Evolutionary conservation across 2,888 invertebrate species (phyloP), one percentile per base, ranked within the genome.

Genomic region (Tanaodytes sp.): DNA sequence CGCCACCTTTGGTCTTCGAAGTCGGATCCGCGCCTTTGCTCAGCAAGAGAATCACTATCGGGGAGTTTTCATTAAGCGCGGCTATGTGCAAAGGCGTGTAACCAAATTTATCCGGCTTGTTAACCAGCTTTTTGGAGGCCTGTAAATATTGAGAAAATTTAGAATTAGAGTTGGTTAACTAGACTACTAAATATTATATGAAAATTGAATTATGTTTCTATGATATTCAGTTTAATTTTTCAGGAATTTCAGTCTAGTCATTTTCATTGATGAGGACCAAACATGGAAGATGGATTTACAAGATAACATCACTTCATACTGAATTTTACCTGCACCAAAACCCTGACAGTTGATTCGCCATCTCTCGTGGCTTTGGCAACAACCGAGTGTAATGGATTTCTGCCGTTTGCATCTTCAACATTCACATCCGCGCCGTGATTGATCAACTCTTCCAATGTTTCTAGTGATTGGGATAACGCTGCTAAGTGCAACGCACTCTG

Each of bases 401-500:
- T 87, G 0, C 93, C 93, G 75, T 93, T 92, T 2, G 87, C 86
- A 75, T 95, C 94, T 39, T 88, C 87, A 0, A 89, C 89, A 76
- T 91, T 89, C 0, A 90, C 90, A 76, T 89, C 87, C 0, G 91
- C 92, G 0, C 89, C 89, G 68, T 88, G 87, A 20, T 87, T 87
- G 14, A 95, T 88, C 3, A 95, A 86, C 2, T 91, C 77, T 71
- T 93, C 92, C 2, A 93, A 87, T 0, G 92, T 92, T 85, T 94
- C 93, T 0, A 91, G 87, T 18, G 93, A 92, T 84, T 94, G 94
- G 0, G 93, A 91, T 61, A 93, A 84, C 5, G 93, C 91, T 2
- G 96, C 95, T 67, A 95, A 85, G 83, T 97, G 96, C 59, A 96
- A 86, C 0, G 96, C 91, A 0, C 94, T 94, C 85, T 95, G 94